phyloP scores from a whole-genome alignment of 2,113 vertebrate species.

The Ranitomeya variabilis region DNA sequence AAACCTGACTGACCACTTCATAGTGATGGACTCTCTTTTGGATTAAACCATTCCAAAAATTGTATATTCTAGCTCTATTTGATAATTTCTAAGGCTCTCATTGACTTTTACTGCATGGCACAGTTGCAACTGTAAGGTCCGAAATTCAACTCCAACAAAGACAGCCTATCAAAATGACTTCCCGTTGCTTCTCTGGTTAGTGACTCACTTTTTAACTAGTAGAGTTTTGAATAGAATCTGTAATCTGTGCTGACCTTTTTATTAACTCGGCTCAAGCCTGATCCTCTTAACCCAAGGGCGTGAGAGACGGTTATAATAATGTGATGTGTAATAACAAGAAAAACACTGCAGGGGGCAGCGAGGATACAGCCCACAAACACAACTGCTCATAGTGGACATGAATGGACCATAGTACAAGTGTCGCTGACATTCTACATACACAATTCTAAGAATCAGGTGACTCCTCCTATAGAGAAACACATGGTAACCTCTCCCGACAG shows the following conservation, averaged over 20 bases:
- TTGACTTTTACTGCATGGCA: not conserved
- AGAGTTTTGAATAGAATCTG: not conserved
- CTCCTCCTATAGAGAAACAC: too few relatives aligned
- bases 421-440: not conserved
- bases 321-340: slow-evolving; percentile 20
- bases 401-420: not conserved
- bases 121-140: not conserved
- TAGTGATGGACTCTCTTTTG: not conserved
- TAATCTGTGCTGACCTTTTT: slow-evolving; percentile 2
- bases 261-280: slow-evolving; percentile 40
- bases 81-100: not conserved
- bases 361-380: not conserved
- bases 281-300: slow-evolving; percentile 57
- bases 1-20: too few relatives aligned
- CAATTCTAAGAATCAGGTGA: not conserved
- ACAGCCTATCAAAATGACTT: not conserved
- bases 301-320: not conserved
- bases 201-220: slow-evolving; percentile 1
- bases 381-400: not conserved
- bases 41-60: not conserved
- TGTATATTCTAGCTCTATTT: not conserved
- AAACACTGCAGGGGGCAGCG: not conserved
- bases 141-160: not conserved
- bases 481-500: not conserved
- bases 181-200: not conserved